Conservation (phyloP, 2,113 vertebrate genomes). For the Xenopus borealis region DNA sequence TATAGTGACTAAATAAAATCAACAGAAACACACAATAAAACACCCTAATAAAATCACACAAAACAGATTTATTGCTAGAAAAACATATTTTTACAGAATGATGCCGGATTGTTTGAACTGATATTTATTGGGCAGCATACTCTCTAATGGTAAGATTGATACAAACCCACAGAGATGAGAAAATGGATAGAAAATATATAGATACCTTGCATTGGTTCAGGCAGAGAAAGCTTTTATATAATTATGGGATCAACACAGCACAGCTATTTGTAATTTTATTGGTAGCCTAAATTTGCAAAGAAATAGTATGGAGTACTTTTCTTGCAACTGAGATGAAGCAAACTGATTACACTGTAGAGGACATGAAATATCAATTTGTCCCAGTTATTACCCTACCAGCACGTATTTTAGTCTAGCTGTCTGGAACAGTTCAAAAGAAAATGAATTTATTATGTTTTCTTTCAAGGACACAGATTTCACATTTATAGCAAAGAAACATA, state of each 20-base stretch:
- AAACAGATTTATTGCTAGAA: conserved; percentile 3
- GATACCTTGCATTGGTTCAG: conserved; percentile 29
- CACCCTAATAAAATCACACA: neutral
- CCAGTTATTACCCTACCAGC: conserved; percentile 46
- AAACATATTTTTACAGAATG: neutral
- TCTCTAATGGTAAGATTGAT: conserved; percentile 30
- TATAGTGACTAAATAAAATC: neutral
- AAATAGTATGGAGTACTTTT: conserved; percentile 40
- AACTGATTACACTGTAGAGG: conserved; percentile 44
- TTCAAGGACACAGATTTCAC: conserved; percentile 37
- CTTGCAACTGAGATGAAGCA: conserved; percentile 39
- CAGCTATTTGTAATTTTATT: conserved; percentile 46
- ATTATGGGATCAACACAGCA: conserved; percentile 44
- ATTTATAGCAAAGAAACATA: conserved; percentile 23
- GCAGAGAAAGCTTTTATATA: conserved; percentile 45
- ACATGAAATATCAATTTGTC: conserved; percentile 47
- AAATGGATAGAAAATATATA: conserved; percentile 44
- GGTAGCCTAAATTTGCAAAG: conserved; percentile 45
- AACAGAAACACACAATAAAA: neutral
- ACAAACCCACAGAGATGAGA: conserved; percentile 38
- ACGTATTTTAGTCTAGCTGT: conserved; percentile 36
- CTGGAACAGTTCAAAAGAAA: conserved; percentile 40
- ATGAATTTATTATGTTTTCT: conserved; percentile 45
- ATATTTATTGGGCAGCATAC: conserved; percentile 33
- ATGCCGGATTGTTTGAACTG: conserved; percentile 6